Conservation (phyloP, 2,888 invertebrate species). For the Zygogramma bicolorata region DNA sequence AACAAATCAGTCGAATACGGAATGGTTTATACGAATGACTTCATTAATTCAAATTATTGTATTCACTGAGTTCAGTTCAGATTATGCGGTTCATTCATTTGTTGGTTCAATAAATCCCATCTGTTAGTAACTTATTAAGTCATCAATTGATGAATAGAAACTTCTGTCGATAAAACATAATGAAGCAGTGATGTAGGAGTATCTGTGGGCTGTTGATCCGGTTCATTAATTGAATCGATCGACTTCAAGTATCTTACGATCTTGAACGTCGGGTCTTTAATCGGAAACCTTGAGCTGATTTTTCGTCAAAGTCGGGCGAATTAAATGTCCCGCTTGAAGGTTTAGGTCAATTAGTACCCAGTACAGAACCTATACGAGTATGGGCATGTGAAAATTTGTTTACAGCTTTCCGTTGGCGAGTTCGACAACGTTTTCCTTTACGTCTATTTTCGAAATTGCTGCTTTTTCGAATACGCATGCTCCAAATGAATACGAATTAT, state of each 20-base stretch:
- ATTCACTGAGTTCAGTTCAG: not conserved
- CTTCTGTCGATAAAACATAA: not conserved
- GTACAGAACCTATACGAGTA: no score
- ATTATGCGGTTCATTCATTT: not conserved
- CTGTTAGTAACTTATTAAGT: not conserved
- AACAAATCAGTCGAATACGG: not conserved
- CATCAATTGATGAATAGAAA: not conserved
- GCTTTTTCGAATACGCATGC: no score
- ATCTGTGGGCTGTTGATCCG: not conserved
- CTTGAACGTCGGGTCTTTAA: not conserved
- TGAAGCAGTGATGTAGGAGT: not conserved
- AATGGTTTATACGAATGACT: not conserved
- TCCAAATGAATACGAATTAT: no score
- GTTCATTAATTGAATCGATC: not conserved
- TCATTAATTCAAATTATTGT: not conserved
- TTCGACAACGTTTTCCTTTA: no score
- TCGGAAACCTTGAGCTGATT: not conserved
- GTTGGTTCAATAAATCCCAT: not conserved
- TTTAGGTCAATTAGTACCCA: no score
- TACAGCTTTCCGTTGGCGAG: no score
- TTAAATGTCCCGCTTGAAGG: no score
- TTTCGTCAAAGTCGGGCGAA: not conserved
- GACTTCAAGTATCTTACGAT: not conserved
- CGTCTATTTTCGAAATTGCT: no score
- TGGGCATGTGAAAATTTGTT: no score